These are phyloP conservation scores for Cirrhinus molitorella DNA, from an alignment of 2,797 vertebrate genomes.

Conservation along the genomic window DNA sequence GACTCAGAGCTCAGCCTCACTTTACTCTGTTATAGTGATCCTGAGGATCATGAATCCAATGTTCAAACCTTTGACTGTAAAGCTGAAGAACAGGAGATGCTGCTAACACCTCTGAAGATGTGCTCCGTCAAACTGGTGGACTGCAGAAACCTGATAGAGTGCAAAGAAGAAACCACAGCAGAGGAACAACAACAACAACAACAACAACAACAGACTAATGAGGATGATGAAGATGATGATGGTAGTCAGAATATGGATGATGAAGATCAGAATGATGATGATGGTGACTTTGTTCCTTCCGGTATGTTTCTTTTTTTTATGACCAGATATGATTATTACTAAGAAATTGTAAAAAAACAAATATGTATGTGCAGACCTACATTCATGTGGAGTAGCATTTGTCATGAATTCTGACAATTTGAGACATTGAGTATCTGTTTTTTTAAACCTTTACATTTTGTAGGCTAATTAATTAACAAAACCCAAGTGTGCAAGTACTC, in stretches of 20 bases:
- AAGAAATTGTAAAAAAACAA: too few relatives aligned
- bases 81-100: slow-evolving; percentile 12
- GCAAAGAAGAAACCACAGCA: neutral
- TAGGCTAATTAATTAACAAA: too few relatives aligned
- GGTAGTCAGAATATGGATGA: neutral
- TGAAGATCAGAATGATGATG: neutral
- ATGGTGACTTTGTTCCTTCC: neutral
- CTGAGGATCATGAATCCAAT: neutral
- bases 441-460: too few relatives aligned
- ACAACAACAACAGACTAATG: too few relatives aligned
- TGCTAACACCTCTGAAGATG: neutral
- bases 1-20: neutral
- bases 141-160: too few relatives aligned
- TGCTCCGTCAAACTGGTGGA: neutral
- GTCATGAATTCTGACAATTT: neutral
- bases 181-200: too few relatives aligned
- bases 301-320: neutral
- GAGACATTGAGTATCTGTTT: neutral
- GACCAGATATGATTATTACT: neutral
- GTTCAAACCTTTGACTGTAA: neutral
- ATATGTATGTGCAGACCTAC: too few relatives aligned
- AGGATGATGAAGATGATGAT: neutral
- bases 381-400: too few relatives aligned
- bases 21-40: neutral
- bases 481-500: too few relatives aligned